Base-by-base conservation (phyloP, 2,888 invertebrate species). In the Erynnis tages region DNA sequence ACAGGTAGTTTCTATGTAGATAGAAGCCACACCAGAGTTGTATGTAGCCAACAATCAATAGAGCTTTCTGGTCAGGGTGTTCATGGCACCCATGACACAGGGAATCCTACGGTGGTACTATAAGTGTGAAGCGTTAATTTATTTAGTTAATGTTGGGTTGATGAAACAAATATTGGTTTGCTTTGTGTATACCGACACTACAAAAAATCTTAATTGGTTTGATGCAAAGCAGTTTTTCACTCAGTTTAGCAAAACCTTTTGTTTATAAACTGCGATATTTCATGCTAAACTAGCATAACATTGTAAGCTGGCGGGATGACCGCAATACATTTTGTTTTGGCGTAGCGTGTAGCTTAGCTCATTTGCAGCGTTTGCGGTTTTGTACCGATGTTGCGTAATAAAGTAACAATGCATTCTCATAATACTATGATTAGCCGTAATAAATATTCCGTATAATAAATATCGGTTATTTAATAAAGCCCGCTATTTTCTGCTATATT, bases 281-380 rank as follows among this genome's bases (percentile, higher is more conserved):
- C 29, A 43, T 34, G 29, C 27, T 27, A 35, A 35, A 43, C 43
- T 14, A 27, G 43, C 50, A 43, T 40, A 50, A 49, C 32, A 27
- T 35, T 27, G 50, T 50, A 43, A 50, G 34, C 43, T 27, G 50
- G 25, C 34, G 19, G 19, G 27, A 35, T 35, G 35, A 50, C 50
- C 50, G 40, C 50, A 50, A 50, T 35, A 50, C 50, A 50, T 35
- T 38, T 49, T 49, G 49, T 49, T 41, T 32, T 32, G 11, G 41
- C 19, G 17, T 34, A 41, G 41, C 34, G 41, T 27, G 17, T 34
- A 41, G 41, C 34, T 34, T 41, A 49, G 34, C 32, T 49, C 47
- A 47, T 47, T 47, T 29, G 47, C 47, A 47, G 47, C 11, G 49
- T 25, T 41, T 41, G 40, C 34, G 49, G 41, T 41, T 32, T 38